Evolutionary conservation across 2,888 invertebrate genomes (phyloP).

Genomic region (Calliopum simillimum): DNA sequence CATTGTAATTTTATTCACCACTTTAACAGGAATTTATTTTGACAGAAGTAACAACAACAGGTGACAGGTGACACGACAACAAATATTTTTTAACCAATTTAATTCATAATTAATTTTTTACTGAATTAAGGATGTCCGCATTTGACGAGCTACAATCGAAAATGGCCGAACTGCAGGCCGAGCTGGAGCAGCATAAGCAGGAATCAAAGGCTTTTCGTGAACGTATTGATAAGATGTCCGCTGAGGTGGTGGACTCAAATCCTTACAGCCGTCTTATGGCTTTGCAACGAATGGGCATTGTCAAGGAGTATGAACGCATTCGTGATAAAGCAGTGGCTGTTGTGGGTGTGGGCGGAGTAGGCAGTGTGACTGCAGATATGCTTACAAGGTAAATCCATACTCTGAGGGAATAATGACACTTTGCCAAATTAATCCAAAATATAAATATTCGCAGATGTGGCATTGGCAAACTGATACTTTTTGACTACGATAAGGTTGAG

Average conservation of each 20-base stretch:
- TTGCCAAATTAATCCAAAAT: background rate
- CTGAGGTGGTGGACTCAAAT: constrained; percentile 97
- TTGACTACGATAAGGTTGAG: constrained; percentile 99
- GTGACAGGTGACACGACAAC: constrained; percentile 13
- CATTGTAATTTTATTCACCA: no score
- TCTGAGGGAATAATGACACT: background rate
- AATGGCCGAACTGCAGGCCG: constrained; percentile 75
- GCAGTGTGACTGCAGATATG: constrained; percentile 99
- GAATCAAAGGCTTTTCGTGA: constrained; percentile 67
- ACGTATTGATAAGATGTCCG: constrained; percentile 90
- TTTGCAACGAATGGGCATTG: constrained; percentile 98
- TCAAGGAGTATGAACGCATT: constrained; percentile 95
- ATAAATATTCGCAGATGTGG: constrained; percentile 80
- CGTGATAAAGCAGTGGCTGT: constrained; percentile 90
- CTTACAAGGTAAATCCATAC: constrained; percentile 72
- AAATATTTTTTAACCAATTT: no score
- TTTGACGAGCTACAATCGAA: constrained; percentile 73
- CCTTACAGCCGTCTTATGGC: constrained; percentile 99
- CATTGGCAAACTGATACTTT: constrained; percentile 94
- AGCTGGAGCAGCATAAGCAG: constrained; percentile 69
- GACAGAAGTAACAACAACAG: background rate
- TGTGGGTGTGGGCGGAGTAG: constrained; percentile 99
- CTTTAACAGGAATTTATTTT: no score
- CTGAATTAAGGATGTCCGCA: constrained; percentile 73
- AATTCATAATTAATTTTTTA: no score